Base-by-base conservation (phyloP, 2,113 vertebrate species). In the Pavo muticus region DNA sequence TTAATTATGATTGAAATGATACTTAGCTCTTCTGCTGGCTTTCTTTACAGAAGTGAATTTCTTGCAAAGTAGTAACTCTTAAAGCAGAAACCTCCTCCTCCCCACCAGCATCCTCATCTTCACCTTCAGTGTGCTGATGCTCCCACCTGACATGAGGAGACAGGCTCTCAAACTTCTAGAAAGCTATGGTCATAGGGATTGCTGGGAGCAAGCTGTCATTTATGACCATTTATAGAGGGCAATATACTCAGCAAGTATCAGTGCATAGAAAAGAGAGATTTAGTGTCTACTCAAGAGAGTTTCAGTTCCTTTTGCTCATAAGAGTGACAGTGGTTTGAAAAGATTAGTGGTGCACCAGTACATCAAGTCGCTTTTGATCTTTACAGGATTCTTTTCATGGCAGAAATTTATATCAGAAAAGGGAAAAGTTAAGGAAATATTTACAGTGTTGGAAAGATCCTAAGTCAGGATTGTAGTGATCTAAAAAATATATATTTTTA, bases 401-500 rank as follows among this genome's bases (percentile, higher is more conserved):
- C 68, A 82, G 47, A 90, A 93, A 91, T 88, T 94, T 93, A 39
- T 90, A 44, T 59, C 75, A 78, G 91, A 82, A 52, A 71, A 60
- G 48, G 39, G 35, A 93, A 75, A 84, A 92, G 61, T 90, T 87
- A 67, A 70, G 74, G 85, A 96, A 95, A 91, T 91, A 64, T 92
- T 94, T 95, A 59, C 50, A 92, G 79, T 48, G 68, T 84, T 82
- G 42, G 77, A 57, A 75, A 94, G 95, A 85, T 79, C 82, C 78
- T 68, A 95, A 97, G 95, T 96, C 23, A 35, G 84, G 85, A 89
- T 86, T 96, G 82, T 78, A 84, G 57, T 84, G 95, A 96, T 95
- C 47, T 40, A 52, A 90, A 93, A 69, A 39, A 63, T 63, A 40
- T 63, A 17, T 40, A 4, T 52, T 17, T 42, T 7, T 91, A 97